Evolutionary conservation across 2,113 vertebrate species (phyloP).

Genomic region (Saimiri boliviensis): DNA sequence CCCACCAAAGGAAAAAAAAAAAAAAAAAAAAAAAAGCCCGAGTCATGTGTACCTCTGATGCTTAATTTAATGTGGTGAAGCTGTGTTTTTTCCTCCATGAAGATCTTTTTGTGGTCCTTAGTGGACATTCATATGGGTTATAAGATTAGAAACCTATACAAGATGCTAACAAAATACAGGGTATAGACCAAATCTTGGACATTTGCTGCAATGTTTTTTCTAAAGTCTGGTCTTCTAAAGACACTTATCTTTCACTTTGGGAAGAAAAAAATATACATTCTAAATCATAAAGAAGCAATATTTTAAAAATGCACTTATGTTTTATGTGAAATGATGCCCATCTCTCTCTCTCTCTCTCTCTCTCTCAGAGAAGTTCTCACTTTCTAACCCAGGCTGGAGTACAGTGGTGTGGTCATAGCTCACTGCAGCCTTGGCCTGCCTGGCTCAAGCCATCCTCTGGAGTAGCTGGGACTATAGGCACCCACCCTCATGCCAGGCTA

Average conservation of each 20-base stretch:
- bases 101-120: background rate
- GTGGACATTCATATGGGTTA: background rate
- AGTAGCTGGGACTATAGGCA: too few relatives aligned
- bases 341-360: too few relatives aligned
- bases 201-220: background rate
- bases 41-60: background rate
- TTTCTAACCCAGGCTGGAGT: too few relatives aligned
- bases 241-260: background rate
- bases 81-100: background rate
- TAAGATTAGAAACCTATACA: background rate
- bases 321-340: background rate
- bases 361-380: too few relatives aligned
- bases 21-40: background rate
- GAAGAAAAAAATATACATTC: background rate
- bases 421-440: too few relatives aligned
- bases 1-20: background rate
- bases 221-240: background rate
- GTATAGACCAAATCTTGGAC: background rate
- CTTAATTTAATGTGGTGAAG: background rate
- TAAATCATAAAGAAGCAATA: background rate
- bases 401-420: too few relatives aligned
- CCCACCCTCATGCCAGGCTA: too few relatives aligned
- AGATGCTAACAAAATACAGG: background rate
- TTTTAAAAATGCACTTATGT: background rate
- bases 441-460: too few relatives aligned